phyloP scores from a whole-genome alignment of 2,113 vertebrate species.

The Corydoras sp. region DNA sequence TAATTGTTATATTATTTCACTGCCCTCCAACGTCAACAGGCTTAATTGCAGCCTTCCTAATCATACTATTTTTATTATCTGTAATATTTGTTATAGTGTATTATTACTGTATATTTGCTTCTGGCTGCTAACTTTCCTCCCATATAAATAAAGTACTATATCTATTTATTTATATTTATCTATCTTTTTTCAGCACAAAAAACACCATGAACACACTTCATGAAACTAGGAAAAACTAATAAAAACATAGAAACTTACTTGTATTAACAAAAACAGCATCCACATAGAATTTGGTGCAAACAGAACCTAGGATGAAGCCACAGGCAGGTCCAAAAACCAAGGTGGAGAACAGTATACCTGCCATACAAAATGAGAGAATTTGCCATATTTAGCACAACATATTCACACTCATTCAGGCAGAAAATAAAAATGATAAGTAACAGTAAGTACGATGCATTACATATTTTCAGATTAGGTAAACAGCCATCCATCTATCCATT shows the following conservation, averaged over 20 bases:
- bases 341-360: conserved; percentile 96
- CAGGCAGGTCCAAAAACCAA: conserved; percentile 97
- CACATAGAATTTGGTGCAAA: conserved; percentile 98
- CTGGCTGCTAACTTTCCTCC: too few relatives aligned
- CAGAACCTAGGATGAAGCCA: conserved; percentile 95
- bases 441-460: background rate
- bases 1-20: too few relatives aligned
- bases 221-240: background rate
- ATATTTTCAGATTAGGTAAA: background rate
- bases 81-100: too few relatives aligned
- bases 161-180: too few relatives aligned
- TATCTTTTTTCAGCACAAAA: too few relatives aligned
- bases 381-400: background rate
- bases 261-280: conserved; percentile 92
- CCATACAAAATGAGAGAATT: conserved; percentile 42
- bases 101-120: too few relatives aligned
- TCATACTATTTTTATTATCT: too few relatives aligned
- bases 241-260: conserved; percentile 68
- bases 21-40: too few relatives aligned
- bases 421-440: background rate
- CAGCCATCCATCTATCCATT: too few relatives aligned
- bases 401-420: background rate
- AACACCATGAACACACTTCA: too few relatives aligned
- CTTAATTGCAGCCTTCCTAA: too few relatives aligned
- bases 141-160: too few relatives aligned